phyloP scores from a whole-genome alignment of 2,888 invertebrate genomes.

The Homarus gammarus region DNA sequence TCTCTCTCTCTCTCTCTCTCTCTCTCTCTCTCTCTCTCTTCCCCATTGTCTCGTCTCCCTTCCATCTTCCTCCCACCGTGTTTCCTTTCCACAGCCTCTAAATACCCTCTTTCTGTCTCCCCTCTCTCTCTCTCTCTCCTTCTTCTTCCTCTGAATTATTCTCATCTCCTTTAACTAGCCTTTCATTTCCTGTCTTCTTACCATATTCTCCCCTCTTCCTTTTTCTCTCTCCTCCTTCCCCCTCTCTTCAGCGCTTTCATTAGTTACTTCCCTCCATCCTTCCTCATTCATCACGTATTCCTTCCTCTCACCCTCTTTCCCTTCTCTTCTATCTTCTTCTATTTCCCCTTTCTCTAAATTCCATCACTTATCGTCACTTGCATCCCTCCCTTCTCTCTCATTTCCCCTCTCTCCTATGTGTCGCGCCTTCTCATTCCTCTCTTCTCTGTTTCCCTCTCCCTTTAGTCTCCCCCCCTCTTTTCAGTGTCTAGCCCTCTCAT shows the following conservation, averaged over 20 bases:
- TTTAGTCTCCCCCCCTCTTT: not conserved
- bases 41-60: too few species aligned
- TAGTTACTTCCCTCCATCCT: not conserved
- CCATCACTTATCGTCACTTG: not conserved
- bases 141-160: not conserved
- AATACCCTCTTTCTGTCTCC: not conserved
- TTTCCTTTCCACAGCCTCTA: not conserved
- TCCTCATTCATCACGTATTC: not conserved
- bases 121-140: not conserved
- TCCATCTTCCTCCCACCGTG: not conserved
- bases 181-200: too few species aligned
- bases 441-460: not conserved
- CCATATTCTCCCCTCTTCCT: not conserved
- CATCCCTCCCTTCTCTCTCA: not conserved
- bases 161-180: too few species aligned
- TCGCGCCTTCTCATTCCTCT: too few species aligned
- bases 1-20: slow-evolving; percentile 20
- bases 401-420: not conserved
- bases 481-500: not conserved
- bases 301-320: not conserved
- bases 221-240: not conserved
- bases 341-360: too few species aligned
- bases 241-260: not conserved
- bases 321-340: not conserved
- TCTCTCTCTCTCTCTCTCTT: not conserved